Evolutionary conservation across 2,797 vertebrate species (phyloP), one percentile per base, ranked within the genome.

Genomic region (Rhinichthys osculus): DNA sequence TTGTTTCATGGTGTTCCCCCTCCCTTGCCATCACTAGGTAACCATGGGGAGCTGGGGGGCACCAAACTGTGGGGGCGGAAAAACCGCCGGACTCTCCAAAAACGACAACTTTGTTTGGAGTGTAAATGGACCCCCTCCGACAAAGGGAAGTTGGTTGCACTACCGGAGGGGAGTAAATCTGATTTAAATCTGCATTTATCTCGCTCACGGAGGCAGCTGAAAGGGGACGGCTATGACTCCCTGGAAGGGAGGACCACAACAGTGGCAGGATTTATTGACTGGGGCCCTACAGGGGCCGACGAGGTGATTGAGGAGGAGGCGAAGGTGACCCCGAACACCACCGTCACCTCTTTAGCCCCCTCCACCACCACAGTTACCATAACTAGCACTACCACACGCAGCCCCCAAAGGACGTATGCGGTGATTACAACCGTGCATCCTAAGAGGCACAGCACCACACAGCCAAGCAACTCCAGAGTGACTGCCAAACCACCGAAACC

Each of bases 201-300:
- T 83, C 92, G 96, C 91, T 90, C 90, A 77, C 90, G 93, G 87
- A 93, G 96, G 91, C 95, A 96, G 92, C 92, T 95, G 82, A 95
- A 95, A 89, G 94, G 93, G 93, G 95, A 95, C 87, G 91, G 87
- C 89, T 89, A 86, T 33, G 94, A 95, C 88, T 91, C 93, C 73
- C 94, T 94, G 90, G 96, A 96, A 70, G 94, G 94, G 80, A 93
- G 94, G 92, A 96, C 95, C 91, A 96, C 95, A 52, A 96, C 95
- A 0, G 94, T 95, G 92, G 93, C 96, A 57, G 95, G 94, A 92
- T 96, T 93, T 95, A 96, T 96, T 69, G 95, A 96, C 89, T 96
- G 96, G 96, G 96, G 95, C 78, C 96, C 96, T 72, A 96, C 96
- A 2, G 95, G 95, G 70, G 93, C 93, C 4, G 95, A 96, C 69